Evolutionary conservation across 2,113 vertebrate genomes (phyloP).

Genomic region (Lepidiolamprologus cunningtoni): DNA sequence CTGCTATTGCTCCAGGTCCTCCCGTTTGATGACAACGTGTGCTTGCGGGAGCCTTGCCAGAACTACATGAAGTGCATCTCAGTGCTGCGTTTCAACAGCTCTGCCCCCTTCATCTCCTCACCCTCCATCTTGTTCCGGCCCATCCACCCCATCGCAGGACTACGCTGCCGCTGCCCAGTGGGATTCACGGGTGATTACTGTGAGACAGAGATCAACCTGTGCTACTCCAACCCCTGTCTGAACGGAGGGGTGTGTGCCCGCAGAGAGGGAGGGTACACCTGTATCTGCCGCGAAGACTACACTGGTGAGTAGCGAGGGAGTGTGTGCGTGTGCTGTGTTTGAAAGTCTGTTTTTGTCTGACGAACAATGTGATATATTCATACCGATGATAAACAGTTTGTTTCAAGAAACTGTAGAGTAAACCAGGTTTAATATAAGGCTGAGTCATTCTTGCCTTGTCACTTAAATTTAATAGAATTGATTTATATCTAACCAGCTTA

Average conservation of each 20-base stretch:
- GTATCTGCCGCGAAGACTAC: constrained; percentile 87
- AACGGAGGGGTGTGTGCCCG: constrained; percentile 87
- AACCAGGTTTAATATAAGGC: neutral
- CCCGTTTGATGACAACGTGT: constrained; percentile 97
- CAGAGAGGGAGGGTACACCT: constrained; percentile 91
- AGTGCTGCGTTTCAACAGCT: constrained; percentile 94
- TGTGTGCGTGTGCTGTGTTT: neutral
- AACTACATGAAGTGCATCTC: constrained; percentile 99
- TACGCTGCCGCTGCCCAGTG: constrained; percentile 91
- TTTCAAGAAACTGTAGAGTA: neutral
- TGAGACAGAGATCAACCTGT: constrained; percentile 95
- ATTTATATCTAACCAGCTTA: neutral
- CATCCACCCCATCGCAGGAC: constrained; percentile 91
- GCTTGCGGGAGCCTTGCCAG: constrained; percentile 94
- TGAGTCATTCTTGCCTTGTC: neutral
- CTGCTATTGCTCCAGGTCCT: constrained; percentile 70
- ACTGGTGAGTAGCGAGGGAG: constrained; percentile 73
- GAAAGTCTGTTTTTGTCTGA: neutral
- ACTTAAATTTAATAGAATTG: neutral
- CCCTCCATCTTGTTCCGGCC: constrained; percentile 91
- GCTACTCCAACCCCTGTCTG: constrained; percentile 94
- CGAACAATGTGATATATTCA: neutral
- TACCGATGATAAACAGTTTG: neutral
- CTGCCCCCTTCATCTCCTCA: constrained; percentile 91
- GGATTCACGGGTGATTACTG: constrained; percentile 98